Conservation (phyloP, 2,888 invertebrate genomes). For the Villa cingulata region DNA sequence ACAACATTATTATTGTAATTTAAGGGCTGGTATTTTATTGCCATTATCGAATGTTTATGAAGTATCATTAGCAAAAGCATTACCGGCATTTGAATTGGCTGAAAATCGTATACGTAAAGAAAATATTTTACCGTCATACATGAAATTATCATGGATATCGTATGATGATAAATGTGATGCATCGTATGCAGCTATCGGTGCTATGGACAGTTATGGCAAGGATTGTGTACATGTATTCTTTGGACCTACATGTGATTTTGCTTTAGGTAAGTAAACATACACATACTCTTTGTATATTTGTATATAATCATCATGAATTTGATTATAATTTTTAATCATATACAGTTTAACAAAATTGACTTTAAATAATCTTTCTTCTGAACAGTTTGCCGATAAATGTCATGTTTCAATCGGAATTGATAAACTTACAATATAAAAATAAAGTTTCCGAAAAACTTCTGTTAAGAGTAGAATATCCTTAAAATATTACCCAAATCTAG, state of each 20-base stretch:
- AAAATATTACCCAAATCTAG: no score
- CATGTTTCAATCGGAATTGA: no score
- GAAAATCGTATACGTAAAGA: conserved; percentile 39
- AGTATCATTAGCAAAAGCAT: conserved; percentile 46
- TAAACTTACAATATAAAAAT: no score
- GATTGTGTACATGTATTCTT: conserved; percentile 65
- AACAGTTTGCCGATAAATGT: no score
- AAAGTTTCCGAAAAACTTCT: no score
- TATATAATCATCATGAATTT: no score
- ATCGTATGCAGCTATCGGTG: conserved; percentile 54
- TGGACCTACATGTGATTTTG: conserved; percentile 70
- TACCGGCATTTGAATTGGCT: conserved; percentile 49
- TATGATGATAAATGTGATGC: conserved; percentile 63
- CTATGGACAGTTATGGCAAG: conserved; percentile 55
- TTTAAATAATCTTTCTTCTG: no score
- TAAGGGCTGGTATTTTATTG: conserved; percentile 51
- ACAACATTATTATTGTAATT: conserved; percentile 39
- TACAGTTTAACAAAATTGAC: no score
- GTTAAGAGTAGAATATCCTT: no score
- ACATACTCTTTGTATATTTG: no score
- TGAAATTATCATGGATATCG: conserved; percentile 45
- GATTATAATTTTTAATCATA: no score
- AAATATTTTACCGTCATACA: conserved; percentile 43
- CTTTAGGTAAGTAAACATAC: conserved; percentile 60
- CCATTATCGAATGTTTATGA: conserved; percentile 44